Evolutionary conservation across 2,797 vertebrate species (phyloP), one percentile per base, ranked within the genome.

Genomic region (Siniperca undulata): DNA sequence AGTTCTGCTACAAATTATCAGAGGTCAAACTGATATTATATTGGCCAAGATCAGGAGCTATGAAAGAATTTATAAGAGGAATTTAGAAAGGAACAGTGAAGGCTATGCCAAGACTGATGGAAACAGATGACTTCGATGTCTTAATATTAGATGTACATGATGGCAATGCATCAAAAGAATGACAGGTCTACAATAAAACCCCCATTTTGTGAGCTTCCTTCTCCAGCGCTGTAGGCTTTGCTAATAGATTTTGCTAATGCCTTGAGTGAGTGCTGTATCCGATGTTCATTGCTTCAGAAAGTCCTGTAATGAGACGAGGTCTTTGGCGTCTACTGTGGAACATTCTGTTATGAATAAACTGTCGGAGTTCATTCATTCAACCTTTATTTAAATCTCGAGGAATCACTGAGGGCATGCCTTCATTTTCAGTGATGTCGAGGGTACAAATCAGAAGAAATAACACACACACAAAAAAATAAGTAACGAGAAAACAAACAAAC

Each of bases 241-340:
- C 66, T 48, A 46, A 79, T 60, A 74, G 34, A 70, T 82, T 81
- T 61, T 30, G 7, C 52, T 66, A 80, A 77, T 87, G 42, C 73
- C 42, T 61, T 17, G 20, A 72, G 13, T 40, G 52, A 72, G 73
- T 34, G 59, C 69, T 36, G 59, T 30, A 75, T 77, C 66, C 68
- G 7, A 74, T 74, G 42, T 72, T 83, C 44, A 71, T 55, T 84
- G 30, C 73, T 82, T 71, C 46, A 77, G 52, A 83, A 74, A 60
- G 66, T 71, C 30, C 30, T 66, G 53, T 62, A 85, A 88, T 85
- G 50, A 84, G 58, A 85, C 67, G 64, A 69, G 67, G 70, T 81
- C 62, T 77, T 83, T 88, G 86, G 70, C 76, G 53, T 83, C 85
- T 55, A 3, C 60, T 60, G 58, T 27, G 55, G 44, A 61, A 73